phyloP scores from a whole-genome alignment of 2,888 invertebrate species.

The Lymantria dispar region DNA sequence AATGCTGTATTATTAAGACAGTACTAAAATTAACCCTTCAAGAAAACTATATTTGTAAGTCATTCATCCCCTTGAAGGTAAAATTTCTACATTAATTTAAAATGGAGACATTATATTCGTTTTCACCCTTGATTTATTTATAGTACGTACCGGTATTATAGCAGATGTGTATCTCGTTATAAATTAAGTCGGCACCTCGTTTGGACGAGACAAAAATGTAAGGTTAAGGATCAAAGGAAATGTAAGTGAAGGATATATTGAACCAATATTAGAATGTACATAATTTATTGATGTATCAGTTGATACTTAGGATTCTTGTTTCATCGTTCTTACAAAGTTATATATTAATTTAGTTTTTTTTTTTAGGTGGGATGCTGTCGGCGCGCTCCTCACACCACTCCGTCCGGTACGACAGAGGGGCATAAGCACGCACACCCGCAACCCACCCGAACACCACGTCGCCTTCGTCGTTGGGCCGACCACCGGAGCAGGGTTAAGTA shows the following conservation, averaged over 20 bases:
- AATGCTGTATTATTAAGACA: too few relatives aligned
- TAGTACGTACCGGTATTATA: constrained; percentile 28
- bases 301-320: neutral
- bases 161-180: constrained; percentile 57
- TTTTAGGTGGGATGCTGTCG: too few relatives aligned
- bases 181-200: constrained; percentile 44
- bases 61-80: constrained; percentile 3
- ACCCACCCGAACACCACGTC: too few relatives aligned
- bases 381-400: too few relatives aligned
- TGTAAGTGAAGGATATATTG: constrained; percentile 7
- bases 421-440: too few relatives aligned
- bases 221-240: constrained; percentile 8
- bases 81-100: constrained; percentile 6
- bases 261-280: neutral
- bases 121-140: constrained; percentile 37
- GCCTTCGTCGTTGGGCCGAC: too few relatives aligned
- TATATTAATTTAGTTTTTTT: too few relatives aligned
- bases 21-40: too few relatives aligned
- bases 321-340: neutral
- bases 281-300: neutral
- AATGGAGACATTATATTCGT: neutral
- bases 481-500: too few relatives aligned
- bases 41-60: neutral
- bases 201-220: constrained; percentile 5
- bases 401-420: too few relatives aligned